Percentiles rank a stretch among this genome's conserved stretches.
These are phyloP conservation scores for Gymnothorax javanicus DNA, from an alignment of 2,797 vertebrate species.

Conservation along the genomic window DNA sequence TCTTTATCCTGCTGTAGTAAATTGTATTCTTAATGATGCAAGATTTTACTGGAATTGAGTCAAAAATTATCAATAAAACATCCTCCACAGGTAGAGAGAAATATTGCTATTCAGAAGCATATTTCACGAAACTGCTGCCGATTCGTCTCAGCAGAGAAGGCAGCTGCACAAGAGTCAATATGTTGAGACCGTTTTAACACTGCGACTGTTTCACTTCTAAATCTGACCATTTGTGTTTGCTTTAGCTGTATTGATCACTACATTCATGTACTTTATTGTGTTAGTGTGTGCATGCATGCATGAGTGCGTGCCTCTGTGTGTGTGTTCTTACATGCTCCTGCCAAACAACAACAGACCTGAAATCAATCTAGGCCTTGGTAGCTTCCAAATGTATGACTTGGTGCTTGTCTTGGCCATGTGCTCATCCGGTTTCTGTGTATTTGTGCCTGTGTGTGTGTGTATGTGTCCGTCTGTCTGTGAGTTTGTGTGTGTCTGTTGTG, in stretches of 20 bases:
- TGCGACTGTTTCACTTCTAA: too few species aligned
- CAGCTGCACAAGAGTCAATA: too few species aligned
- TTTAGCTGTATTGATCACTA: background rate
- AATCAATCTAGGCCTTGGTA: background rate
- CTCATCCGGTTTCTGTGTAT: background rate
- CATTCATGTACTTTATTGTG: background rate
- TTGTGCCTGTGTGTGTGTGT: too few species aligned
- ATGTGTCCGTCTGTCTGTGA: background rate
- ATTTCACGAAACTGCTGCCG: background rate
- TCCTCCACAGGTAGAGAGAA: background rate
- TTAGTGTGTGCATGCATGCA: too few species aligned
- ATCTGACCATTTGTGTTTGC: too few species aligned
- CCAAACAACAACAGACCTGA: conserved; percentile 14
- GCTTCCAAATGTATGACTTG: conserved; percentile 21
- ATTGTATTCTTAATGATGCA: background rate
- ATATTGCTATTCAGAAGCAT: background rate
- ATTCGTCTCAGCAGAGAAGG: too few species aligned
- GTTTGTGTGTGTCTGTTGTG: background rate
- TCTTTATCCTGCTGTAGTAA: background rate
- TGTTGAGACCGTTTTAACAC: too few species aligned
- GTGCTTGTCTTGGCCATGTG: background rate
- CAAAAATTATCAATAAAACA: background rate
- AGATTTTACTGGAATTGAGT: background rate
- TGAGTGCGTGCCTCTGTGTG: background rate
- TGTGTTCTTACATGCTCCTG: conserved; percentile 6